A percentile compares a stretch with the other conserved stretches of the same genome.
These are phyloP conservation scores for Caprella mutica DNA, from an alignment of 2,888 invertebrate genomes.

Conservation along the genomic window DNA sequence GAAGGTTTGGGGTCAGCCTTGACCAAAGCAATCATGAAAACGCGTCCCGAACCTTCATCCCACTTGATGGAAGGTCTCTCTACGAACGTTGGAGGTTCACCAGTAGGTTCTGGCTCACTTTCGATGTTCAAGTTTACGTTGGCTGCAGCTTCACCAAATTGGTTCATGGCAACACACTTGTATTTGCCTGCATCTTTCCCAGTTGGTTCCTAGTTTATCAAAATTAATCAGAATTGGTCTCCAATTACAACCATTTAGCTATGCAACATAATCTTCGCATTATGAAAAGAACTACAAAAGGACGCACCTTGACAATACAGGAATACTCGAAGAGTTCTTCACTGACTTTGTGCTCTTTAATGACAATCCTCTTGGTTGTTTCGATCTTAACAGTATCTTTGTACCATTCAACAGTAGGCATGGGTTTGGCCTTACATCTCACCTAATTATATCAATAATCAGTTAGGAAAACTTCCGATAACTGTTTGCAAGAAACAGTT, in stretches of 20 bases:
- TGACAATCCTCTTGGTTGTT: constrained; percentile 71
- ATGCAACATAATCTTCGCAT: too few species aligned
- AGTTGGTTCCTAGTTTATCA: constrained; percentile 44
- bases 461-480: too few species aligned
- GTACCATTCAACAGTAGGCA: constrained; percentile 90
- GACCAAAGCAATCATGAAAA: constrained; percentile 77
- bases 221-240: too few species aligned
- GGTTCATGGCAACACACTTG: constrained; percentile 46
- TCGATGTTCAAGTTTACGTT: constrained; percentile 46
- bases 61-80: constrained; percentile 49
- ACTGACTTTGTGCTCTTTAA: constrained; percentile 61
- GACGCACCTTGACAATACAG: constrained; percentile 60
- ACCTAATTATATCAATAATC: too few species aligned
- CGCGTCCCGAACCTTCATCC: constrained; percentile 56
- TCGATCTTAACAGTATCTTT: constrained; percentile 73
- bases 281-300: neutral
- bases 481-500: too few species aligned
- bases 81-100: constrained; percentile 84
- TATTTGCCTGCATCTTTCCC: constrained; percentile 47
- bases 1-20: constrained; percentile 43
- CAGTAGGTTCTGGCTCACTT: constrained; percentile 45
- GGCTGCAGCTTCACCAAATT: constrained; percentile 46
- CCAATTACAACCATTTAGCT: too few species aligned
- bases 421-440: constrained; percentile 69
- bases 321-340: constrained; percentile 79